A percentile compares a stretch with the other conserved stretches of the same genome.
These are phyloP conservation scores for Xenopus borealis DNA, from an alignment of 2,113 vertebrate species.

Conservation along the genomic window DNA sequence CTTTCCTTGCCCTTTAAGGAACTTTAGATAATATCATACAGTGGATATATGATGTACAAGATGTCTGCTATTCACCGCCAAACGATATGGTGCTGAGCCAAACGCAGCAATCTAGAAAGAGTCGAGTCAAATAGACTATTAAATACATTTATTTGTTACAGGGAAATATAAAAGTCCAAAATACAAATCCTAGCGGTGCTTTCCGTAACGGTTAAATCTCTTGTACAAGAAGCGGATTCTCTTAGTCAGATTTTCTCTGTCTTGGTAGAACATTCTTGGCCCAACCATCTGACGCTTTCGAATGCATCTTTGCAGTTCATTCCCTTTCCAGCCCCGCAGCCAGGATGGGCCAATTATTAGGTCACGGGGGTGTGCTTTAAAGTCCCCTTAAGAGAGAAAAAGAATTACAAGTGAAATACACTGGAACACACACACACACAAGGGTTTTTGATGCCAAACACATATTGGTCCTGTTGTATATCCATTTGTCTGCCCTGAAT, in stretches of 20 bases:
- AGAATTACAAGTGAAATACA: background rate
- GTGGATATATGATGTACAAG: too few relatives aligned
- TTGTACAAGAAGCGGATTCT: constrained; percentile 84
- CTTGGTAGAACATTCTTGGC: constrained; percentile 79
- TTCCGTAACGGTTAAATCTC: constrained; percentile 81
- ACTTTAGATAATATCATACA: too few relatives aligned
- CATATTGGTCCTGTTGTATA: too few relatives aligned
- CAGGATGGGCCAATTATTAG: constrained; percentile 81
- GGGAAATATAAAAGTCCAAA: background rate
- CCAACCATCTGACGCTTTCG: constrained; percentile 86
- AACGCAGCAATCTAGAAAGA: too few relatives aligned
- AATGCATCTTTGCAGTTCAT: constrained; percentile 82
- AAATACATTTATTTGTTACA: constrained; percentile 16
- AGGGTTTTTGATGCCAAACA: too few relatives aligned
- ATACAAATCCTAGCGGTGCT: constrained; percentile 69
- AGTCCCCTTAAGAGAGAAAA: constrained; percentile 71
- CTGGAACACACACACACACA: background rate
- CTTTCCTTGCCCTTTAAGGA: too few relatives aligned
- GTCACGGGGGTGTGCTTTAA: constrained; percentile 82
- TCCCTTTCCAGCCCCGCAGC: constrained; percentile 84
- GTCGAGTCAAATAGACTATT: background rate
- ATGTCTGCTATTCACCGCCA: too few relatives aligned
- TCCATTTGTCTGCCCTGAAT: too few relatives aligned
- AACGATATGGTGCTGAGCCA: too few relatives aligned
- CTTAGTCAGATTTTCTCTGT: constrained; percentile 81